Evolutionary conservation across 1,140 invertebrate genomes (phyloP).

Genomic region (Sarcophaga bullata): DNA sequence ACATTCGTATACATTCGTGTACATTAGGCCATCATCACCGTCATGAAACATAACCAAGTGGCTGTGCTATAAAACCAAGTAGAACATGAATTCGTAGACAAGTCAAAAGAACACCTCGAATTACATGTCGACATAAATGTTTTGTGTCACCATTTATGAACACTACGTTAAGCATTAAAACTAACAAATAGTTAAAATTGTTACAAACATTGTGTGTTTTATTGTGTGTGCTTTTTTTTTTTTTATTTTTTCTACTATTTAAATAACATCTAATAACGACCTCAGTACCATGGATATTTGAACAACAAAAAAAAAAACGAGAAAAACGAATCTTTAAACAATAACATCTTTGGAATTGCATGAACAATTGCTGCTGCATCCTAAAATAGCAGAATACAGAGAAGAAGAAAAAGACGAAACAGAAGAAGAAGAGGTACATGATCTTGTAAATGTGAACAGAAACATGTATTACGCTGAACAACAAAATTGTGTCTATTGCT

Average conservation of each 20-base stretch:
- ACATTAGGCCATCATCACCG: too few species aligned
- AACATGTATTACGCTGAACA: conserved; percentile 26
- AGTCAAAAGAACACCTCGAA: conserved; percentile 40
- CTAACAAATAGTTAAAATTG: conserved; percentile 29
- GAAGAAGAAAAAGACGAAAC: neutral
- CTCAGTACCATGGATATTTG: neutral
- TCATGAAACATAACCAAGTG: neutral
- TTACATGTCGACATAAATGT: conserved; percentile 42
- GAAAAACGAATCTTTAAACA: neutral
- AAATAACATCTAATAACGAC: neutral
- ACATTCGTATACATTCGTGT: too few species aligned
- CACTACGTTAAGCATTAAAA: conserved; percentile 3
- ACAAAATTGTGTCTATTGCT: neutral
- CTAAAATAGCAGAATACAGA: neutral
- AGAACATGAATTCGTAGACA: neutral
- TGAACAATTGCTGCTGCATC: conserved; percentile 1
- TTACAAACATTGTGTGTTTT: neutral
- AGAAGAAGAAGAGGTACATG: neutral
- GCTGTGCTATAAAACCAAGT: neutral
- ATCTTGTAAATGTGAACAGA: conserved; percentile 33
- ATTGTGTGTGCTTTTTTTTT: neutral
- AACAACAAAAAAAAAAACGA: too few species aligned
- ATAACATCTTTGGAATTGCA: conserved; percentile 21
- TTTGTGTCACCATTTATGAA: conserved; percentile 45
- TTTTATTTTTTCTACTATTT: conserved; percentile 3